Evolutionary conservation across 1,140 invertebrate species (phyloP), one percentile per base, ranked within the genome.

Genomic region (Papilio dardanus): DNA sequence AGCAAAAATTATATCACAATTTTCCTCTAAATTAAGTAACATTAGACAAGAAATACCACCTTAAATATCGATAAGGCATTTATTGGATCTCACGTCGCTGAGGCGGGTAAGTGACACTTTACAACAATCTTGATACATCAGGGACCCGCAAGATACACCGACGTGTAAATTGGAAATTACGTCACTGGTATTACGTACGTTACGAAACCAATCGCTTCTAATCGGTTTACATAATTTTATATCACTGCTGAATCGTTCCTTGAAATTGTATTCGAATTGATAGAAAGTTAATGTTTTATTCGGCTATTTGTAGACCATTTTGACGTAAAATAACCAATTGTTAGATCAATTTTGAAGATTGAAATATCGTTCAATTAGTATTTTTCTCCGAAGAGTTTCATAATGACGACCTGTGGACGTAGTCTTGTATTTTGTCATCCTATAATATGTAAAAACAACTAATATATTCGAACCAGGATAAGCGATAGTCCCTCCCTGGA

Each of bases 91-190:
- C 54, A 58, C 54, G 54, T 58, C 54, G 14, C 54, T 28, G 54
- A 58, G 54, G 54, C 54, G 24, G 54, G 54, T 58, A 58, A 58
- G 54, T 58, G 54, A 58, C 54, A 16, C 21, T 58, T 58, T 58
- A 58, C 54, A 58, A 58, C 50, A 58, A 58, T 58, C 54, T 58
- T 58, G 54, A 28, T 58, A 58, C 54, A 58, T 58, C 24, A 28
- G 24, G 21, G 54, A 24, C 14, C 21, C 54, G 54, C 21, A 30
- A 58, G 54, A 58, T 58, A 58, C 1, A 58, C 24, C 54, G 24
- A 1, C 54, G 54, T 30, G 54, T 58, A 58, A 58, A 58, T 58
- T 58, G 54, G 21, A 58, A 58, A 58, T 58, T 21, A 28, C 54
- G 54, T 58, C 54, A 24, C 21, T 58, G 21, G 21, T 28, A 24